phyloP scores from a whole-genome alignment of 2,113 vertebrate genomes.

The Neofelis nebulosa region DNA sequence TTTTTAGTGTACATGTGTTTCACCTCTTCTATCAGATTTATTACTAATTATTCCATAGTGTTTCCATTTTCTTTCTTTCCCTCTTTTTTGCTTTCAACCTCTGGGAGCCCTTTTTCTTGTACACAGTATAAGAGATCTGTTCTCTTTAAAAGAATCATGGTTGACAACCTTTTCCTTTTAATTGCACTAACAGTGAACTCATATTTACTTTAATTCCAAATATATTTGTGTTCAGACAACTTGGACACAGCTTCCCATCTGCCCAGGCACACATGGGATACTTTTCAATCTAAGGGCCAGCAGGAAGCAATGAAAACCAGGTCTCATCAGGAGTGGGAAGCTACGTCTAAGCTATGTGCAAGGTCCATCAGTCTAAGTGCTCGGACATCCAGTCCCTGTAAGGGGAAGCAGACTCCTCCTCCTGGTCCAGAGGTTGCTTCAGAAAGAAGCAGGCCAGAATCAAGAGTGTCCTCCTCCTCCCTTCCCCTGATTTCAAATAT shows the following conservation, averaged over 20 bases:
- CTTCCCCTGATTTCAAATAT: neutral
- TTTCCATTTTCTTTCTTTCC: neutral
- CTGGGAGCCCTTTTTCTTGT: neutral
- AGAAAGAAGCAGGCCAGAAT: neutral
- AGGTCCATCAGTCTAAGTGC: neutral
- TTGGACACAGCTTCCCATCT: neutral
- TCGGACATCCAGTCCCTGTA: neutral
- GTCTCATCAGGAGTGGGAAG: neutral
- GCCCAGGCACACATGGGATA: neutral
- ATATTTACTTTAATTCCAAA: neutral
- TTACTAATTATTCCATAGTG: neutral
- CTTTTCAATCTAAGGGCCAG: neutral
- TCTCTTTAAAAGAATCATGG: neutral
- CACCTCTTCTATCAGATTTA: neutral
- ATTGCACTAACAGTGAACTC: neutral
- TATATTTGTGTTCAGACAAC: neutral
- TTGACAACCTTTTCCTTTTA: neutral
- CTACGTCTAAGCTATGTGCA: neutral
- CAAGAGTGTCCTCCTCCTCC: neutral
- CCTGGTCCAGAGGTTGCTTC: neutral
- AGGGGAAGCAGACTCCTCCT: neutral
- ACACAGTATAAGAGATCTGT: neutral
- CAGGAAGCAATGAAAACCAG: neutral
- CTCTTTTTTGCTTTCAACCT: neutral
- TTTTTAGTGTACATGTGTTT: neutral